Evolutionary conservation across 2,888 invertebrate species (phyloP), one percentile per base, ranked within the genome.

Genomic region (Elegia similella): DNA sequence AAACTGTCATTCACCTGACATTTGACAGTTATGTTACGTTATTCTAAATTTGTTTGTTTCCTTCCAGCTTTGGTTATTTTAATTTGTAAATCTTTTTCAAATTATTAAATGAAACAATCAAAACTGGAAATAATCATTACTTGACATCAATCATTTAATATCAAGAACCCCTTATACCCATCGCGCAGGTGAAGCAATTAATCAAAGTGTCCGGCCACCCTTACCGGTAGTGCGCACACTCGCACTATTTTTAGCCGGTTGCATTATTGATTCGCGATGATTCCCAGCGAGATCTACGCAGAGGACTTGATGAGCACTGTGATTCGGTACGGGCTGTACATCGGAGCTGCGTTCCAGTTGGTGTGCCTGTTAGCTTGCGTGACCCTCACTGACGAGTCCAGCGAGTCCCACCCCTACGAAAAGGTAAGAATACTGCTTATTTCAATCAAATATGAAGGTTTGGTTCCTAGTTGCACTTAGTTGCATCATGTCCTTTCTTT

Each of bases 291-390:
- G 67, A 88, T 91, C 64, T 91, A 87, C 59, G 80, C 93, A 29
- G 95, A 95, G 82, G 95, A 95, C 76, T 84, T 95, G 68, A 93
- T 96, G 70, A 95, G 95, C 62, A 94, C 94, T 13, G 86, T 96
- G 59, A 93, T 97, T 32, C 93, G 96, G 34, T 96, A 95, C 80
- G 97, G 97, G 12, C 87, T 98, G 6, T 97, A 97, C 74, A 87
- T 97, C 42, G 97, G 97, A 6, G 97, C 97, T 13, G 93, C 96
- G n/a, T 98, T 98, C 75, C 98, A 98, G 85, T 84, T 98, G 57
- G 86, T 95, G 17, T 98, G 97, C 75, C 92, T 98, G 62, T 92
- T 95, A 53, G 96, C 97, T 16, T 96, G 97, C 65, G 94, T 97
- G 52, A 93, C 96, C 59, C 92, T 96, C 60, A 94, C 95, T n/a